Evolutionary conservation across 53 echinoderm and acorn worm species (phyloP), one percentile per base, ranked within the genome.

Genomic region (Temnopleurus reevesii): DNA sequence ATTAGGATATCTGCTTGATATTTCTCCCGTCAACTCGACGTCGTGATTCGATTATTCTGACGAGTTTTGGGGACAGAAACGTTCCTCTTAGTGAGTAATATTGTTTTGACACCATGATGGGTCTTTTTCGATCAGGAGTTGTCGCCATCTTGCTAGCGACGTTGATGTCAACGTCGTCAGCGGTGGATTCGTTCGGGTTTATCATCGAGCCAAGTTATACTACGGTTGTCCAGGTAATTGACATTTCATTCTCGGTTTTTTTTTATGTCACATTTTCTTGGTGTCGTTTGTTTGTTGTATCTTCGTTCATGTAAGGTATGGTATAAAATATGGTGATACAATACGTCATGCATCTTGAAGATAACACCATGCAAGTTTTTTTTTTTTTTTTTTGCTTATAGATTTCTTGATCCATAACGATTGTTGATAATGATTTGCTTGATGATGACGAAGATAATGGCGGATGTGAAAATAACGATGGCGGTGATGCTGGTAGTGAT

Each of bases 171-270:
- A 28, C 23, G 17, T 30, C 71, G 35, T 13, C 53, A 2, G 82
- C 53, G 17, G 51, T 27, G 19, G 38, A 51, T 5, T 66, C 88
- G 49, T 87, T 87, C 25, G 71, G 36, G 25, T 87, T 87, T 71
- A 64, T 87, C n/a, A 65, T 87, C 71, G 88, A 87, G 30, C 88
- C 88, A 41, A 29, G 66, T 18, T 49, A 87, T 66, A 87, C 88
- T 1, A 19, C 65, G 45, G 53, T 71, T 33, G 35, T 71, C 6
- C 85, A 85, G 60, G 85, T 85, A 85, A 23, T 12, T n/a, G n/a
- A n/a, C n/a, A n/a, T n/a, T n/a, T n/a, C n/a, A 41, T 35, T 23
- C 5, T 76, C 27, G 26, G 8, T 59, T 6, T 59, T 25, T 7
- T 25, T 59, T 59, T 59, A 24, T 28, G 12, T 49, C 12, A 27